Conservation (phyloP, 35 echinoderm and acorn worm species). For the Holothuria glaberrima region DNA sequence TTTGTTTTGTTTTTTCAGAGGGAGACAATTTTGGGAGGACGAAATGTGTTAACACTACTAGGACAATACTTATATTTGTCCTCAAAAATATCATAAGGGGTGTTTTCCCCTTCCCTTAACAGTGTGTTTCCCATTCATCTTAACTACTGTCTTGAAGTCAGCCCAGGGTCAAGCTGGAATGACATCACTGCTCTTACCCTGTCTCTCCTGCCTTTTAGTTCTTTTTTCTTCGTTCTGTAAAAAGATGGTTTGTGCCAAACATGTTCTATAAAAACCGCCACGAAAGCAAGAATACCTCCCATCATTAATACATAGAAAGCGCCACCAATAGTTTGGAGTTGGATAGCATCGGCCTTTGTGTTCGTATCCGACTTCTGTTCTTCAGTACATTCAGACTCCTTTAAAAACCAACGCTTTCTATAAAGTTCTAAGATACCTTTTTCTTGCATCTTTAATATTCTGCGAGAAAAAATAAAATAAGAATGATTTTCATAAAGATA, state of each 20-base stretch:
- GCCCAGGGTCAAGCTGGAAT: too few relatives aligned
- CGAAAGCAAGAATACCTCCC: constrained; percentile 85
- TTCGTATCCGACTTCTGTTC: constrained; percentile 63
- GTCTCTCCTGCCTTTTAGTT: constrained; percentile 71
- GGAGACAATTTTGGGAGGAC: too few relatives aligned
- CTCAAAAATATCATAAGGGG: too few relatives aligned
- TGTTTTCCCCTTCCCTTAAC: too few relatives aligned
- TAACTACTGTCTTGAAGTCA: too few relatives aligned
- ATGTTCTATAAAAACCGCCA: constrained; percentile 91
- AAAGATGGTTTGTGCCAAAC: constrained; percentile 87
- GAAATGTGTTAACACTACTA: too few relatives aligned
- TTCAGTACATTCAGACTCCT: constrained; percentile 81
- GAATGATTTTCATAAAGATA: too few relatives aligned
- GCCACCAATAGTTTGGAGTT: constrained; percentile 85
- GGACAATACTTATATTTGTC: too few relatives aligned
- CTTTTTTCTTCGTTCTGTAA: constrained; percentile 74
- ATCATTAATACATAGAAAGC: constrained; percentile 98
- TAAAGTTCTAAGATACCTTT: constrained; percentile 76
- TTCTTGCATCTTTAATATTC: constrained; percentile 94
- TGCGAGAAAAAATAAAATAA: constrained; percentile 52
- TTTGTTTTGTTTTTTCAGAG: too few relatives aligned
- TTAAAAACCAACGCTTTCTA: constrained; percentile 95
- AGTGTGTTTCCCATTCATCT: too few relatives aligned
- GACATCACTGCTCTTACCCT: constrained; percentile 39
- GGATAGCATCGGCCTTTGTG: constrained; percentile 76